Percentiles rank a stretch among this genome's conserved stretches.
Evolutionary conservation across 2,888 invertebrate species (phyloP).

Genomic region (Rhyacophila evoluta): DNA sequence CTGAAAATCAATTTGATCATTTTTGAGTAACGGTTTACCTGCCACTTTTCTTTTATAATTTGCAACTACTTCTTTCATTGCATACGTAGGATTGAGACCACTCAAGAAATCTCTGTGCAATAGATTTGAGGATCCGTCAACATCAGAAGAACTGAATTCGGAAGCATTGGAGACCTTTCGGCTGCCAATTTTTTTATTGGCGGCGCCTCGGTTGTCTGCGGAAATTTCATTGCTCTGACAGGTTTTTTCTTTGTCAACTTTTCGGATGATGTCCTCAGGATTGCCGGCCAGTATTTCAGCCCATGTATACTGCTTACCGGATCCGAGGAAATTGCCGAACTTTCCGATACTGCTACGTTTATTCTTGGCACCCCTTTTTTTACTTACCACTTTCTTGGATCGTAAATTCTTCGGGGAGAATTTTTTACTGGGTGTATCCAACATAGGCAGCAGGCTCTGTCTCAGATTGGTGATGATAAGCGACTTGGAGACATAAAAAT

Average conservation of each 20-base stretch:
- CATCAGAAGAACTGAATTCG: slow-evolving; percentile 59
- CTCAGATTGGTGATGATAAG: slow-evolving; percentile 66
- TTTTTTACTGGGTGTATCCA: slow-evolving; percentile 66
- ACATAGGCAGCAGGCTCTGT: slow-evolving; percentile 67
- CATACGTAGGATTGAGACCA: slow-evolving; percentile 75
- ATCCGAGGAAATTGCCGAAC: slow-evolving; percentile 69
- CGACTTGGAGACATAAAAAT: slow-evolving; percentile 67
- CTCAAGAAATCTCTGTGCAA: slow-evolving; percentile 67
- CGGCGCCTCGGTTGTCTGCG: slow-evolving; percentile 61
- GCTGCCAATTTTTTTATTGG: slow-evolving; percentile 65
- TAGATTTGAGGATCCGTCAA: slow-evolving; percentile 61
- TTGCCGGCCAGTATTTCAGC: slow-evolving; percentile 75
- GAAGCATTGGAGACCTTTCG: slow-evolving; percentile 65
- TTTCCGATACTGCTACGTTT: slow-evolving; percentile 66
- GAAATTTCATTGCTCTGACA: slow-evolving; percentile 56
- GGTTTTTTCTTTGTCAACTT: slow-evolving; percentile 59
- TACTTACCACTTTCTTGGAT: slow-evolving; percentile 69
- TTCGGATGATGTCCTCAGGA: slow-evolving; percentile 74
- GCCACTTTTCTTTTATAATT: slow-evolving; percentile 71
- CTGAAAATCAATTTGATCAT: slow-evolving; percentile 56
- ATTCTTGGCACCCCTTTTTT: slow-evolving; percentile 64
- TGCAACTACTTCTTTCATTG: slow-evolving; percentile 77
- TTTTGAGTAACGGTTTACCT: slow-evolving; percentile 57
- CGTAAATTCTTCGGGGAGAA: slow-evolving; percentile 75
- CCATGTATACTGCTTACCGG: slow-evolving; percentile 74